A percentile compares a stretch with the other conserved stretches of the same genome.
Evolutionary conservation across 2,113 vertebrate species (phyloP).

Genomic region (Eudyptes chrysolophus): DNA sequence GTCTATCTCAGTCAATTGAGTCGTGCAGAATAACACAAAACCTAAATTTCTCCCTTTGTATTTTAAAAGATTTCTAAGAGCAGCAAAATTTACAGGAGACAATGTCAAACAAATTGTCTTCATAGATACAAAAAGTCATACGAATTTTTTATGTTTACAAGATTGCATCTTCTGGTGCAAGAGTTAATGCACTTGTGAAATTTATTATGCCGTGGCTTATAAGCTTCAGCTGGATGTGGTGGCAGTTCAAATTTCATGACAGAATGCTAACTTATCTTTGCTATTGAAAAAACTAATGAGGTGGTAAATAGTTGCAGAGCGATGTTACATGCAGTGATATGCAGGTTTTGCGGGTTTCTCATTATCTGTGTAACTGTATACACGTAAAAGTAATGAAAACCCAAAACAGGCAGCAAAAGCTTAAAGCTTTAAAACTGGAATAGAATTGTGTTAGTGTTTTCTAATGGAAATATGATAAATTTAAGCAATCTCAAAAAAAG

Average conservation of each 20-base stretch:
- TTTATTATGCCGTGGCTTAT: background rate
- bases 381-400: constrained; percentile 19
- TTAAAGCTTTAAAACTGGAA: constrained; percentile 7
- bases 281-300: constrained; percentile 53
- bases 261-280: constrained; percentile 44
- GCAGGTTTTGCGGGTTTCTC: background rate
- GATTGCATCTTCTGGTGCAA: background rate
- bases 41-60: background rate
- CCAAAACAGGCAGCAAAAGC: background rate
- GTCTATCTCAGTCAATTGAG: background rate
- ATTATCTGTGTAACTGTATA: background rate
- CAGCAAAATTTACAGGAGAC: constrained; percentile 17
- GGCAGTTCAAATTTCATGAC: constrained; percentile 32
- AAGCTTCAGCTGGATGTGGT: background rate
- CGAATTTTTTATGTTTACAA: background rate
- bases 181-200: constrained; percentile 14
- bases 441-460: background rate
- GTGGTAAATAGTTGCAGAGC: constrained; percentile 27
- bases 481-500: background rate
- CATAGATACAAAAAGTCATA: background rate
- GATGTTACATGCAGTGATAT: background rate
- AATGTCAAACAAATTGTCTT: constrained; percentile 22
- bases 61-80: background rate
- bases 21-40: background rate
- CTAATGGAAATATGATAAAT: background rate